A percentile compares a stretch with the other conserved stretches of the same genome.
These are phyloP conservation scores for Arctopsyche grandis DNA, from an alignment of 1,140 invertebrate species.

Conservation along the genomic window DNA sequence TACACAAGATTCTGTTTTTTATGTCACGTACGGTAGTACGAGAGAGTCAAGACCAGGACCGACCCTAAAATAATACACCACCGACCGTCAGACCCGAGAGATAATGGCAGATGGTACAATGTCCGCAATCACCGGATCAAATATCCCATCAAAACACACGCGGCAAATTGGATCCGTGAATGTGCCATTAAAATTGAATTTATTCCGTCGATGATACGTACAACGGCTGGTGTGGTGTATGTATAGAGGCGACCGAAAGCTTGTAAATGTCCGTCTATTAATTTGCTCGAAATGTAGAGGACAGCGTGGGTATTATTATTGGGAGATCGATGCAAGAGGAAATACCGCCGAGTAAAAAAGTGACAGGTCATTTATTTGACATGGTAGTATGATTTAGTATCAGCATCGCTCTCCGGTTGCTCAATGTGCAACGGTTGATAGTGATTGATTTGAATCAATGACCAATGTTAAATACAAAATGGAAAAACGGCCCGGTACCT, in stretches of 20 bases:
- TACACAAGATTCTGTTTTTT: constrained; percentile 12
- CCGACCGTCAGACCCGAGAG: constrained; percentile 1
- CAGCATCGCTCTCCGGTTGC: constrained; percentile 21
- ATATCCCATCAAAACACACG: constrained; percentile 30
- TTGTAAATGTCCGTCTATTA: constrained; percentile 4
- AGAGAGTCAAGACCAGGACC: constrained; percentile 23
- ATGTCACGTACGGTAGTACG: constrained; percentile 36
- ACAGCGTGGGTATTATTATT: constrained; percentile 18
- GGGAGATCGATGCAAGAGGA: background rate
- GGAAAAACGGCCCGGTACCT: background rate
- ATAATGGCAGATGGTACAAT: constrained; percentile 1
- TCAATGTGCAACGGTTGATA: constrained; percentile 24
- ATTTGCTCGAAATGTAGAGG: background rate
- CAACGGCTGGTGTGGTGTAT: background rate
- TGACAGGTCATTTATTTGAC: constrained; percentile 30
- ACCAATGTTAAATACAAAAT: constrained; percentile 8
- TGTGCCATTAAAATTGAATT: constrained; percentile 16
- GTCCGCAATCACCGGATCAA: constrained; percentile 37
- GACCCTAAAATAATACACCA: constrained; percentile 35
- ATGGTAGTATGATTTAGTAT: constrained; percentile 18
- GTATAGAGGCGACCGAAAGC: background rate
- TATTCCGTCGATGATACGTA: background rate
- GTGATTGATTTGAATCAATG: constrained; percentile 31
- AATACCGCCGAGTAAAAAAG: constrained; percentile 8
- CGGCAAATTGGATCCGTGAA: constrained; percentile 37